Base-by-base conservation (phyloP, 2,113 vertebrate species). In the Percina caprodes region DNA sequence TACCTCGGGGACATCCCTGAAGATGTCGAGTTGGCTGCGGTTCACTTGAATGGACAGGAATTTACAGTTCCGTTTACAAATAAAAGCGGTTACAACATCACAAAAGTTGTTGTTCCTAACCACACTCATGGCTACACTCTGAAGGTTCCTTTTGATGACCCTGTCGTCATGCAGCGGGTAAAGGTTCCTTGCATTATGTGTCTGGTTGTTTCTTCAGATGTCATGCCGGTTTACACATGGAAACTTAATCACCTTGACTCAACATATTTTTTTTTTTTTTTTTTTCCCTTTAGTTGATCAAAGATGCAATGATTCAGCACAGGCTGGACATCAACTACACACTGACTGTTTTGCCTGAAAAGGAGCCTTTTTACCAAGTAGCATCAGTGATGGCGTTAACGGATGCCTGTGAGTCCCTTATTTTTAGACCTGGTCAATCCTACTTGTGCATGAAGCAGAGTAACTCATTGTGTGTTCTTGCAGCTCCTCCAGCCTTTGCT, bases 1-100 rank as follows among this genome's bases (percentile, higher is more conserved):
- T 90, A 88, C 81, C 87, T 95, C 0, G 90, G 90, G 0, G 68
- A 90, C 2, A n/a, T 95, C n/a, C 91, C 93, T 10, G 65, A 71
- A 1, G 93, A 95, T 24, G 86, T 93, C 0, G 42, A 26, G 13
- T 52, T 94, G 60, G 21, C 68, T 6, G 67, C 85, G 1, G 33
- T 93, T 19, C 13, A 33, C 5, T 8, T 95, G 23, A 94, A 94
- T 51, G 91, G 89, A 1, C 21, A 67, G 0, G 18, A 70, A 0
- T 81, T 72, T 4, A 0, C 4, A 0, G 3, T 82, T 1, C 59
- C 59, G 0, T 10, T 82, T 21, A n/a, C 14, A 0, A 80, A 86
- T 16, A 1, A n/a, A 0, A 90, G 69, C 72, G 23, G 23, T 2
- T 18, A 18, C 35, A 15, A 23, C 0, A 14, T 94, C 6, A 69